Percentiles rank a stretch among this genome's conserved stretches.
Conservation (phyloP, 2,797 vertebrate species). For the Denticeps clupeoides region DNA sequence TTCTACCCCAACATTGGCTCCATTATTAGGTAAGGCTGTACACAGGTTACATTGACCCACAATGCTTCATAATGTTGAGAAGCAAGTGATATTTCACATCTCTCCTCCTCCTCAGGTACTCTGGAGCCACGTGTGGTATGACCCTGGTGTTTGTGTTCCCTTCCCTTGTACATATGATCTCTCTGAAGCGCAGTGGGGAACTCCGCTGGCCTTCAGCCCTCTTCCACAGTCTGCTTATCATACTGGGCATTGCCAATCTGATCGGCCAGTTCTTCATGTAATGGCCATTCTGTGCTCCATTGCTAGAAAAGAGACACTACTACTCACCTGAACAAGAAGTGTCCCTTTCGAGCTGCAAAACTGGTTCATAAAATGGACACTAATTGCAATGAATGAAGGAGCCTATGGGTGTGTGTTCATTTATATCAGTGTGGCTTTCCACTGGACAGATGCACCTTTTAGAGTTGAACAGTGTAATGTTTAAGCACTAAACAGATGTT, state of each 20-base stretch:
- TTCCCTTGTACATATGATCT: constrained; percentile 74
- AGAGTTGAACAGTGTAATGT: no score
- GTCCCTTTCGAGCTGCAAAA: no score
- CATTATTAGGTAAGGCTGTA: constrained; percentile 74
- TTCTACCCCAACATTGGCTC: constrained; percentile 92
- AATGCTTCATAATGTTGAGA: no score
- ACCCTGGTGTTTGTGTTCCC: constrained; percentile 90
- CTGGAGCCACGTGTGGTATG: constrained; percentile 84
- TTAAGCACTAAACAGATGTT: no score
- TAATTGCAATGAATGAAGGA: no score
- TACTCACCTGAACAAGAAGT: no score
- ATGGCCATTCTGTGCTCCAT: constrained; percentile 19
- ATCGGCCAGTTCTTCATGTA: constrained; percentile 86
- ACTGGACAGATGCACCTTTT: no score
- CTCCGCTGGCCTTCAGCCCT: constrained; percentile 67
- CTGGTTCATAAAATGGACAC: no score
- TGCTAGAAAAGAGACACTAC: no score
- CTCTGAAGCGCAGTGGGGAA: constrained; percentile 52
- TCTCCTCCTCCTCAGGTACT: constrained; percentile 82
- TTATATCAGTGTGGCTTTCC: no score
- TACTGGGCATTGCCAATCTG: constrained; percentile 79
- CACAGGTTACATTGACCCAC: not conserved
- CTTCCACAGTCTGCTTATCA: constrained; percentile 73
- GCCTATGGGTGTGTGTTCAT: no score
- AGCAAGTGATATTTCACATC: no score